Conservation (phyloP, 2,888 invertebrate genomes). For the Campaea margaritaria region DNA sequence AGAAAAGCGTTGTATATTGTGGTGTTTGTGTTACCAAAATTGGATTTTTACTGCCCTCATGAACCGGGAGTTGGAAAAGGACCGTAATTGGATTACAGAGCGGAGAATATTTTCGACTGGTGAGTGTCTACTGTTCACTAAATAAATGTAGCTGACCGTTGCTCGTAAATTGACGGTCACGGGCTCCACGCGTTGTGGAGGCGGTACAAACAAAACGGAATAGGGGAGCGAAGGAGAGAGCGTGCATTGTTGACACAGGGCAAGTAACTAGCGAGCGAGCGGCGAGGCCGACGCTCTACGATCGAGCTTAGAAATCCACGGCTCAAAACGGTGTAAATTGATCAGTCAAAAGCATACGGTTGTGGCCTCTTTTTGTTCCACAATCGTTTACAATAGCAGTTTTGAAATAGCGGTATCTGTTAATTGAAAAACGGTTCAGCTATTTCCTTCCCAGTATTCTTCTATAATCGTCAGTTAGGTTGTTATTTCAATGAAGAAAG, state of each 20-base stretch:
- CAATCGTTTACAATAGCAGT: constrained; percentile 25
- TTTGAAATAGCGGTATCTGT: constrained; percentile 31
- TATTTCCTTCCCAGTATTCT: constrained; percentile 19
- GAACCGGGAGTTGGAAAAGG: constrained; percentile 59
- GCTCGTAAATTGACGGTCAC: constrained; percentile 43
- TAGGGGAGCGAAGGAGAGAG: constrained; percentile 75
- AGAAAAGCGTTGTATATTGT: constrained; percentile 48
- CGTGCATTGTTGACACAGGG: constrained; percentile 76
- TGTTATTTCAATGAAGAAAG: constrained; percentile 1
- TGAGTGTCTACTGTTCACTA: constrained; percentile 56
- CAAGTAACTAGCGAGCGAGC: constrained; percentile 55
- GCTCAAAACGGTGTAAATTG: constrained; percentile 50
- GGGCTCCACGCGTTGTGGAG: constrained; percentile 53
- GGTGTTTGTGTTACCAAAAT: constrained; percentile 53
- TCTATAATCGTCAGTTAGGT: not conserved
- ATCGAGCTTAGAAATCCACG: constrained; percentile 38
- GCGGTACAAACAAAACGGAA: constrained; percentile 71
- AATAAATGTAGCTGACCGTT: constrained; percentile 46
- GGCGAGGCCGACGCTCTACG: constrained; percentile 24
- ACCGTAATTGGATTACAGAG: constrained; percentile 68
- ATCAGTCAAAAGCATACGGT: constrained; percentile 55
- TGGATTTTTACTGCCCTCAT: constrained; percentile 52
- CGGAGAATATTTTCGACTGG: constrained; percentile 61
- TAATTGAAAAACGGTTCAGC: constrained; percentile 33
- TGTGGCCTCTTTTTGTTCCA: constrained; percentile 48